These are phyloP conservation scores for Leptestheria dahalacensis DNA, from an alignment of 1,140 invertebrate species.

Conservation along the genomic window DNA sequence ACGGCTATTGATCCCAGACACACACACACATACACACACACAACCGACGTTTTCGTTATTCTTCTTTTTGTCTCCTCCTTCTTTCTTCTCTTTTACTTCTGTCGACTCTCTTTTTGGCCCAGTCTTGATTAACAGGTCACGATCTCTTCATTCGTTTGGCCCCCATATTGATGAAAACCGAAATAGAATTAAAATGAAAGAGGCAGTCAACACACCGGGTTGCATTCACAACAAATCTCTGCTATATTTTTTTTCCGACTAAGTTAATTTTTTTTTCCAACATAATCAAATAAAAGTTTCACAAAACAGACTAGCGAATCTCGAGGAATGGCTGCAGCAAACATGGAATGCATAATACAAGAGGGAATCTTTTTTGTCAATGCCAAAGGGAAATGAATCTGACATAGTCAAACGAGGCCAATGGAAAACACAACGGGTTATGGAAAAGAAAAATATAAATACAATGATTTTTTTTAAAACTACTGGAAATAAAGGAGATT, in stretches of 20 bases:
- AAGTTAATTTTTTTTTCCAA: not conserved
- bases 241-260: not conserved
- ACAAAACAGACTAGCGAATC: not conserved
- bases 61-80: no score
- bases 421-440: not conserved
- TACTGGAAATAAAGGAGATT: not conserved
- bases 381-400: no score
- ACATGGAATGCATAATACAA: not conserved
- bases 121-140: no score
- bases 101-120: no score
- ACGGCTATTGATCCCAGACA: not conserved
- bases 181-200: not conserved
- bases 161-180: no score
- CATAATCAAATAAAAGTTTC: not conserved
- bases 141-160: no score
- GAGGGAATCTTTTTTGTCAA: no score
- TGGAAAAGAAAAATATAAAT: not conserved
- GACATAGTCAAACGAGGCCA: not conserved
- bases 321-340: not conserved
- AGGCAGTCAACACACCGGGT: no score
- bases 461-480: not conserved
- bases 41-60: no score
- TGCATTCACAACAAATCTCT: not conserved
- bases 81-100: no score
- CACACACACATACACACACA: no score